These are phyloP conservation scores for Nymphalis polychloros DNA, from an alignment of 2,888 invertebrate species.

Conservation along the genomic window DNA sequence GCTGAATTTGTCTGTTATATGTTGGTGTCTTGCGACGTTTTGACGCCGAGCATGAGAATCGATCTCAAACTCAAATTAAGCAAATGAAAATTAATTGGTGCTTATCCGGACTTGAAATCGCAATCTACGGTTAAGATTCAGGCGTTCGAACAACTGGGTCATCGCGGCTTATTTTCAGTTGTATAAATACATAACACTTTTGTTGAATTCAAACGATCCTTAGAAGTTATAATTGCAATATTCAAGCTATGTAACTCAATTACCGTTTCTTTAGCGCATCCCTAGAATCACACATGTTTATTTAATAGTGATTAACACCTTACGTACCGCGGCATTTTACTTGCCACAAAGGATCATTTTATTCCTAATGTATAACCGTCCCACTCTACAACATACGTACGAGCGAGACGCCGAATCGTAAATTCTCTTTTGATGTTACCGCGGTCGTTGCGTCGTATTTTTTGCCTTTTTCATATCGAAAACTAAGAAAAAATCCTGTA, in stretches of 20 bases:
- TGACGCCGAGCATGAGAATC: too few species aligned
- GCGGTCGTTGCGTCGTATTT: conserved; percentile 71
- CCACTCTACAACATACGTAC: conserved; percentile 39
- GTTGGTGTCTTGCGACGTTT: too few species aligned
- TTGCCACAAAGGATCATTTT: conserved; percentile 61
- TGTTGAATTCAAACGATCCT: background rate
- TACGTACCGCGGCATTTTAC: conserved; percentile 48
- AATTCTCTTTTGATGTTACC: conserved; percentile 72
- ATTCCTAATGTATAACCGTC: conserved; percentile 42
- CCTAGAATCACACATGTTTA: conserved; percentile 46
- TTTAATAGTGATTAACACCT: conserved; percentile 42
- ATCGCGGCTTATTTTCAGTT: too few species aligned
- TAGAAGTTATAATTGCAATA: conserved; percentile 5
- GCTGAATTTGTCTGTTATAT: too few species aligned
- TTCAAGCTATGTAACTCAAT: conserved; percentile 3
- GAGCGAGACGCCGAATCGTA: conserved; percentile 59
- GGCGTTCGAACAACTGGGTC: too few species aligned
- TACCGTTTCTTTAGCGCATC: conserved; percentile 45
- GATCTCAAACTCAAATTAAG: too few species aligned
- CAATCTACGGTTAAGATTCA: too few species aligned
- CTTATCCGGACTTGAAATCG: too few species aligned
- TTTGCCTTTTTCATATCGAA: conserved; percentile 71
- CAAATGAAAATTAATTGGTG: too few species aligned
- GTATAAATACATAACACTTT: background rate
- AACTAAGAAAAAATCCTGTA: conserved; percentile 72